Conservation (phyloP, 2,113 vertebrate genomes). For the Indicator maculatus region DNA sequence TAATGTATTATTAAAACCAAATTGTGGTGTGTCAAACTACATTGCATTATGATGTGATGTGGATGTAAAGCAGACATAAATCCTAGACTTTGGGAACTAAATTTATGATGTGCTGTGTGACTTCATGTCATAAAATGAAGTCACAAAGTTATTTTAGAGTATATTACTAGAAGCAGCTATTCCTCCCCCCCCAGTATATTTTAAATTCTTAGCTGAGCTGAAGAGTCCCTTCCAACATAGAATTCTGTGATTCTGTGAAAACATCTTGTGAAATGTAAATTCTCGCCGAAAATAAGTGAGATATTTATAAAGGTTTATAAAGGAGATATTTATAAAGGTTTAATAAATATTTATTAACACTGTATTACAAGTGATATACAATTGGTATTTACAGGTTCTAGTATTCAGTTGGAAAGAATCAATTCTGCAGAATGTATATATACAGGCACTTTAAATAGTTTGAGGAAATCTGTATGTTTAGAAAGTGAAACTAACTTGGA, state of each 20-base stretch:
- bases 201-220: neutral
- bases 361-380: no score
- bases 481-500: no score
- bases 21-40: neutral
- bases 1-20: conserved; percentile 38
- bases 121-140: conserved; percentile 6
- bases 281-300: no score
- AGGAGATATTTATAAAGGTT: no score
- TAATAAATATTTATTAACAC: no score
- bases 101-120: neutral
- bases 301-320: no score
- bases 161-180: neutral
- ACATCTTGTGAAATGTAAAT: neutral
- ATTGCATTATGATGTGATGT: neutral
- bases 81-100: conserved; percentile 8
- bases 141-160: conserved; percentile 9
- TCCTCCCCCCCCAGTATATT: neutral
- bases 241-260: neutral
- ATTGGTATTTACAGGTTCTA: no score
- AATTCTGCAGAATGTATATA: no score
- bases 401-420: no score
- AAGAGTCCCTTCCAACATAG: neutral
- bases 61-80: conserved; percentile 41
- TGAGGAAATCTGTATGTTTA: no score
- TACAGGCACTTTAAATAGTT: no score